Evolutionary conservation across 1,140 invertebrate species (phyloP).

Genomic region (Agraylea sexmaculata): DNA sequence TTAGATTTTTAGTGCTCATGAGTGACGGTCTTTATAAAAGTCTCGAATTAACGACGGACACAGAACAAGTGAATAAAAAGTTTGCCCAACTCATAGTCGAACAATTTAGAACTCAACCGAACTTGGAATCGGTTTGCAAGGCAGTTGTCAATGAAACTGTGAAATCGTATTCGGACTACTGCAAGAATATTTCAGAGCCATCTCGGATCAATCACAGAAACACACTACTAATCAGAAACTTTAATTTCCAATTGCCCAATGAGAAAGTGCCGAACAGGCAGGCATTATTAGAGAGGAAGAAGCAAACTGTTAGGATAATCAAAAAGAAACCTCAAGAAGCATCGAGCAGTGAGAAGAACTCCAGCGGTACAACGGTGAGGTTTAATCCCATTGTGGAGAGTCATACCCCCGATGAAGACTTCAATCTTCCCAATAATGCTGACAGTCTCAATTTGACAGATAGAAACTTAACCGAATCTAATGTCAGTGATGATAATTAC

Average conservation of each 20-base stretch:
- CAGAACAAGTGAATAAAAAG: constrained; percentile 69
- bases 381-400: constrained; percentile 49
- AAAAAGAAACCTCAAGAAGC: constrained; percentile 2
- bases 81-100: constrained; percentile 68
- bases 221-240: constrained; percentile 75
- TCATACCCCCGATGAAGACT: constrained; percentile 27
- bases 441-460: constrained; percentile 19
- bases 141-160: constrained; percentile 78
- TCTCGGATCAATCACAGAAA: constrained; percentile 41
- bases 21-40: constrained; percentile 76
- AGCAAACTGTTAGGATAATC: constrained; percentile 1
- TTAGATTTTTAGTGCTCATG: constrained; percentile 68
- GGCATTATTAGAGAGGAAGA: neutral
- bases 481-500: constrained; percentile 20
- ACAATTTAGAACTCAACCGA: constrained; percentile 70
- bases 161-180: constrained; percentile 70
- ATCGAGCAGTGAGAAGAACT: constrained; percentile 19
- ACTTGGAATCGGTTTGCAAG: constrained; percentile 72
- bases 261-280: constrained; percentile 29
- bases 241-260: constrained; percentile 66
- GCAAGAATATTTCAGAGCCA: constrained; percentile 48
- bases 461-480: constrained; percentile 25
- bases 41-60: constrained; percentile 67
- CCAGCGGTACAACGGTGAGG: constrained; percentile 39
- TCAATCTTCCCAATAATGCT: constrained; percentile 17